These are phyloP conservation scores for Meiosimyza decipiens DNA, from an alignment of 2,888 invertebrate genomes.

Conservation along the genomic window DNA sequence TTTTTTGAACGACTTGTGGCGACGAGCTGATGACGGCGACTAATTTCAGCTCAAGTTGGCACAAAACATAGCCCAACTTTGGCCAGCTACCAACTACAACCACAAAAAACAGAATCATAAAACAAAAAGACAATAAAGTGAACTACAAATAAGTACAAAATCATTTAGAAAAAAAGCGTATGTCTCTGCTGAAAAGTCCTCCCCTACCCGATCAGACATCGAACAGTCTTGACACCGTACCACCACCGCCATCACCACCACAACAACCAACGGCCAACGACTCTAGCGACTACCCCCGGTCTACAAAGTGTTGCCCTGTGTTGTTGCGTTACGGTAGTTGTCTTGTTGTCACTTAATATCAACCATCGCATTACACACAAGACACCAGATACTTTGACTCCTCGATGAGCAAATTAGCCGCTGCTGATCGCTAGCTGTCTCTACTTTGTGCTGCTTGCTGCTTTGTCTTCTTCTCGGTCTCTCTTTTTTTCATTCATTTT, in stretches of 20 bases:
- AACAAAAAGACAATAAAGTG: slow-evolving; percentile 26
- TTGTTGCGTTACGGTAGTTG: slow-evolving; percentile 55
- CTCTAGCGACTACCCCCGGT: slow-evolving; percentile 32
- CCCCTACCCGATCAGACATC: background rate
- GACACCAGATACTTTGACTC: slow-evolving; percentile 56
- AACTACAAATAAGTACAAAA: slow-evolving; percentile 7
- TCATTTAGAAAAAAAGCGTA: slow-evolving; percentile 39
- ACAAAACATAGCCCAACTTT: slow-evolving; percentile 44
- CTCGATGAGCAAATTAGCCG: slow-evolving; percentile 35
- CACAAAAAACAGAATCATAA: slow-evolving; percentile 25
- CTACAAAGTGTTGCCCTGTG: slow-evolving; percentile 4
- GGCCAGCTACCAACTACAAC: slow-evolving; percentile 29
- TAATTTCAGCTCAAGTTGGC: slow-evolving; percentile 60
- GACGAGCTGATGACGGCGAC: slow-evolving; percentile 65
- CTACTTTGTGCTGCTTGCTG: slow-evolving; percentile 18
- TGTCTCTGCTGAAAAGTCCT: slow-evolving; percentile 38
- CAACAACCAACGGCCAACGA: slow-evolving; percentile 35
- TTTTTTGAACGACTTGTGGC: slow-evolving; percentile 59
- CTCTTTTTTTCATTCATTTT: slow-evolving; percentile 49
- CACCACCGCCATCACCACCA: slow-evolving; percentile 40
- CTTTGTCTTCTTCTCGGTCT: background rate
- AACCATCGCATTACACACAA: slow-evolving; percentile 49
- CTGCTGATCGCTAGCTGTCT: slow-evolving; percentile 37
- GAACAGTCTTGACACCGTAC: slow-evolving; percentile 8
- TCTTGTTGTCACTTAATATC: slow-evolving; percentile 65